Conservation (phyloP, 1,140 invertebrate genomes). For the Atopsyche davidsoni region DNA sequence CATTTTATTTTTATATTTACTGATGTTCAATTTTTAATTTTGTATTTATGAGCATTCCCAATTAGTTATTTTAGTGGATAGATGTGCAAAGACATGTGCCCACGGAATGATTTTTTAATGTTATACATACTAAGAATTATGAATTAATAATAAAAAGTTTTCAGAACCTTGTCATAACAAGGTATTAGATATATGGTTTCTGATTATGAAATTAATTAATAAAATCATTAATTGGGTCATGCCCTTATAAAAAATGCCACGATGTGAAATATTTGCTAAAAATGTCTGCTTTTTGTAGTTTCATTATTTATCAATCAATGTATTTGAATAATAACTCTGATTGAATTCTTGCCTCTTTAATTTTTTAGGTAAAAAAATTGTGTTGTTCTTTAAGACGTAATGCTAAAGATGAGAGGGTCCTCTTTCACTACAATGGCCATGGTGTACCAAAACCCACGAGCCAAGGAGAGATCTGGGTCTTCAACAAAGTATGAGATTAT, state of each 20-base stretch:
- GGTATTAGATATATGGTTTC: no score
- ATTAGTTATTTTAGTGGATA: no score
- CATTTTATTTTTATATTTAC: conserved; percentile 4
- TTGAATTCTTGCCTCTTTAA: no score
- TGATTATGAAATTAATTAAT: not conserved
- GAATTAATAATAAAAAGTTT: no score
- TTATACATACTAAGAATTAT: no score
- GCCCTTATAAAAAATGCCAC: no score
- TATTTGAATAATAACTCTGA: not conserved
- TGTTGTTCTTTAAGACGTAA: conserved; percentile 92
- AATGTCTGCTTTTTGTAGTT: not conserved
- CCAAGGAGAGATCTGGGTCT: conserved; percentile 99
- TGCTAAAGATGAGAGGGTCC: conserved; percentile 96
- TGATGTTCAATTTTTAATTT: no score
- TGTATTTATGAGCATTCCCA: no score
- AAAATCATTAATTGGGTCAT: not conserved
- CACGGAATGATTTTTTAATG: no score
- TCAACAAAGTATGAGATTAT: conserved; percentile 74
- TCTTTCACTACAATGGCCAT: conserved; percentile 99
- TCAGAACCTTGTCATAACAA: no score
- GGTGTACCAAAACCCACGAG: conserved; percentile 96
- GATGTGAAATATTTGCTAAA: no score
- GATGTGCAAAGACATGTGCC: no score
- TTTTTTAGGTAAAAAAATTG: conserved; percentile 81
- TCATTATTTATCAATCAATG: conserved; percentile 4